A percentile compares a stretch with the other conserved stretches of the same genome.
These are phyloP conservation scores for Molothrus aeneus DNA, from an alignment of 2,797 vertebrate species.

Conservation along the genomic window DNA sequence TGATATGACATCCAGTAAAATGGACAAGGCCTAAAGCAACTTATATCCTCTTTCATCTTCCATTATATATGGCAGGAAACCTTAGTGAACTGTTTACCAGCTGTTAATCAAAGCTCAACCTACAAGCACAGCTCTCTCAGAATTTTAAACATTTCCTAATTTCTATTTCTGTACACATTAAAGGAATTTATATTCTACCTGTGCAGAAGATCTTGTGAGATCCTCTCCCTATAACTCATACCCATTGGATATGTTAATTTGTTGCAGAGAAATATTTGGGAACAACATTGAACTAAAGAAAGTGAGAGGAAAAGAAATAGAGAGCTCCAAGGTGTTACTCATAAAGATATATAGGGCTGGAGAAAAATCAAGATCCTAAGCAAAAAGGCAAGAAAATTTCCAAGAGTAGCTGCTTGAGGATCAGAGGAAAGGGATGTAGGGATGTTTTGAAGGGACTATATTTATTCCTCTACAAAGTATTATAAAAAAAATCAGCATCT, in stretches of 20 bases:
- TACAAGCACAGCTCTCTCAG: not conserved
- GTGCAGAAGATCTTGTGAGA: constrained; percentile 2
- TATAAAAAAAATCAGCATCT: not conserved
- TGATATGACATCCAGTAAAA: constrained; percentile 23
- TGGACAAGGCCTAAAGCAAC: constrained; percentile 30
- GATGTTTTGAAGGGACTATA: not conserved
- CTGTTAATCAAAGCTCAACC: constrained; percentile 26
- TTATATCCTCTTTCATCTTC: constrained; percentile 25
- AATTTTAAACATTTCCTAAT: constrained; percentile 12
- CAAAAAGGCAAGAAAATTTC: not conserved
- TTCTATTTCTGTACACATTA: not conserved
- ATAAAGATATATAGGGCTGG: not conserved
- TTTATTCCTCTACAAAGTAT: not conserved
- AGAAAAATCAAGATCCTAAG: not conserved
- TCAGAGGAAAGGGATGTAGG: not conserved
- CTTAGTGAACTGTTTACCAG: constrained; percentile 5
- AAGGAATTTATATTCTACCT: constrained; percentile 32
- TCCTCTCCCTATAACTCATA: not conserved
- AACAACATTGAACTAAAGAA: not conserved
- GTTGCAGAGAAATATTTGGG: not conserved
- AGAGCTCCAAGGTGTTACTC: not conserved
- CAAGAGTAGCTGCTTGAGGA: not conserved
- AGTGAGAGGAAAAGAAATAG: not conserved
- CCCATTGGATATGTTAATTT: not conserved
- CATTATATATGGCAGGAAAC: not conserved